Conservation (phyloP, 1,140 invertebrate genomes). For the Tribolium madens region DNA sequence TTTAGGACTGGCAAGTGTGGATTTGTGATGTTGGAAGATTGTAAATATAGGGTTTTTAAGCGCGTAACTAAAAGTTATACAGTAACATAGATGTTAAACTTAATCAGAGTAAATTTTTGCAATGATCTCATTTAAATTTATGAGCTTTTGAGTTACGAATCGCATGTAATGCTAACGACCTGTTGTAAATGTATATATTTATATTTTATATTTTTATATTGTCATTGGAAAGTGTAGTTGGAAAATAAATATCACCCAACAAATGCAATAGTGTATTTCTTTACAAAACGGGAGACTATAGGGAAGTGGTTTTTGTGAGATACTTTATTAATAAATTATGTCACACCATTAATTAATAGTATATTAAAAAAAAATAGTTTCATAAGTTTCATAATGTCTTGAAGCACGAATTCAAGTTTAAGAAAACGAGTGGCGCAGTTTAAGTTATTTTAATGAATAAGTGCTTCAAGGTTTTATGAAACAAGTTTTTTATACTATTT, state of each 20-base stretch:
- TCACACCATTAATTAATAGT: too few relatives aligned
- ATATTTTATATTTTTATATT: slow-evolving; percentile 38
- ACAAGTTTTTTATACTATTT: too few relatives aligned
- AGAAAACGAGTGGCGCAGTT: too few relatives aligned
- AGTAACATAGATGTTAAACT: slow-evolving; percentile 8
- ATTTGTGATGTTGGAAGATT: background rate
- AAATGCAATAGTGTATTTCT: background rate
- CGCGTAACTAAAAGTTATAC: background rate
- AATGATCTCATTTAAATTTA: background rate
- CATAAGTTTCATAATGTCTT: too few relatives aligned
- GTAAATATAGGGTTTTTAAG: background rate
- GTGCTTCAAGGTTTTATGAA: too few relatives aligned
- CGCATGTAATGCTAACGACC: background rate
- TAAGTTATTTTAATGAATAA: too few relatives aligned
- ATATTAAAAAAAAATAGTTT: too few relatives aligned
- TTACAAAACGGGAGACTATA: too few relatives aligned
- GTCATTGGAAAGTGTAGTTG: slow-evolving; percentile 21
- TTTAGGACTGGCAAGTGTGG: background rate
- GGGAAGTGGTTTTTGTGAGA: too few relatives aligned
- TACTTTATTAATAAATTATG: too few relatives aligned
- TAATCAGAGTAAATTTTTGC: background rate
- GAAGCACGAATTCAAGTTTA: too few relatives aligned
- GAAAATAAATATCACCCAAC: slow-evolving; percentile 9
- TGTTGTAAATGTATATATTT: slow-evolving; percentile 37
- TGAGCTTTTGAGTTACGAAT: slow-evolving; percentile 22